These are phyloP conservation scores for Galeruca laticollis DNA, from an alignment of 2,888 invertebrate genomes.

Conservation along the genomic window DNA sequence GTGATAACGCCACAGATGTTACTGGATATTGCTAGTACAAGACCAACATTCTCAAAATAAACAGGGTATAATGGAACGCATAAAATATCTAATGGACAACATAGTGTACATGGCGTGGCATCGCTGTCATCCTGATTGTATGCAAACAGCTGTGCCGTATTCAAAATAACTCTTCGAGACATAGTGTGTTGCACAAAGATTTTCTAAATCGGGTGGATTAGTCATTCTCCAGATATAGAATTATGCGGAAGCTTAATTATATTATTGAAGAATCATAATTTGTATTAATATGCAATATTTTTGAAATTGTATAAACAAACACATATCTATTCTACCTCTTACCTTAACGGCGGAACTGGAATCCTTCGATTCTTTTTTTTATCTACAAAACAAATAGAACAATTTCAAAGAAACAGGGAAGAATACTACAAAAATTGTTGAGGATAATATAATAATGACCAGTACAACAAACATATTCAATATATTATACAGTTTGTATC, in stretches of 20 bases:
- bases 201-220: conserved; percentile 1
- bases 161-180: conserved; percentile 12
- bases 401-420: too few species aligned
- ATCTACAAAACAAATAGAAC: too few species aligned
- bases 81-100: conserved; percentile 5
- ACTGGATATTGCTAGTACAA: not conserved
- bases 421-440: too few species aligned
- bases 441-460: too few species aligned
- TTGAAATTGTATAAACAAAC: too few species aligned
- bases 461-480: too few species aligned
- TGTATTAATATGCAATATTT: too few species aligned
- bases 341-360: too few species aligned
- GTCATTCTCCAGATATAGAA: not conserved
- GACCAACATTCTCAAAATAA: conserved; percentile 1
- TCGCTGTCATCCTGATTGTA: conserved; percentile 14
- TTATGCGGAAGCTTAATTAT: not conserved
- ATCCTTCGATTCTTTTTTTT: too few species aligned
- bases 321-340: too few species aligned
- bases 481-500: too few species aligned
- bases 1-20: not conserved
- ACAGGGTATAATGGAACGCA: conserved; percentile 1
- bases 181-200: conserved; percentile 1
- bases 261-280: not conserved
- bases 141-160: conserved; percentile 14
- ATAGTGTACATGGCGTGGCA: not conserved